These are phyloP conservation scores for Limnodromus scolopaceus DNA, from an alignment of 2,797 vertebrate species.

Conservation along the genomic window DNA sequence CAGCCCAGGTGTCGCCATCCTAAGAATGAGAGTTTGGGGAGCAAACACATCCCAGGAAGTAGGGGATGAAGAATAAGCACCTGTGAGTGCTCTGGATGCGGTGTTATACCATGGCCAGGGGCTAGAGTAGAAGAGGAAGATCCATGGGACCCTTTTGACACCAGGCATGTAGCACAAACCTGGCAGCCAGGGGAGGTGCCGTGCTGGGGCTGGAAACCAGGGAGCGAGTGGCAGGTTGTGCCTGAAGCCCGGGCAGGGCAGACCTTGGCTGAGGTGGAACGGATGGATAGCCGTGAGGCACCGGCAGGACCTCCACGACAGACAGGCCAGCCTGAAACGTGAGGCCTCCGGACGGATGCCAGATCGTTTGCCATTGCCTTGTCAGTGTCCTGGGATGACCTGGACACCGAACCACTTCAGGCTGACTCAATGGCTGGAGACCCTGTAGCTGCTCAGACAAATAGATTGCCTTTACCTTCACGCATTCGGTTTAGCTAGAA, in stretches of 20 bases:
- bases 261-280: slow-evolving; percentile 28
- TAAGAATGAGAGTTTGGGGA: not conserved
- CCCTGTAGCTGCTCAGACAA: not conserved
- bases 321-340: not conserved
- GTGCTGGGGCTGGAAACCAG: not conserved
- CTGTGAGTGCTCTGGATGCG: not conserved
- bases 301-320: not conserved
- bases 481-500: not conserved
- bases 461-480: not conserved
- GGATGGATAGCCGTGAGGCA: not conserved
- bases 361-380: not conserved
- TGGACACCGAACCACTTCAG: not conserved
- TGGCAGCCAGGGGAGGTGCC: not conserved
- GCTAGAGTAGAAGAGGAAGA: not conserved
- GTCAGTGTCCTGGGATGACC: slow-evolving; percentile 52
- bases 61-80: not conserved
- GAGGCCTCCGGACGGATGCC: not conserved
- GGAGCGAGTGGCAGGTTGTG: not conserved
- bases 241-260: not conserved
- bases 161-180: not conserved
- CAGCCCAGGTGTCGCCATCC: not conserved
- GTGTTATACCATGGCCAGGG: not conserved
- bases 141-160: not conserved
- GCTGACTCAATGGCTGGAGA: not conserved
- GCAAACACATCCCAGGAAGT: not conserved